Conservation (phyloP, 2,113 vertebrate genomes). For the Melanotaenia duboulayi region DNA sequence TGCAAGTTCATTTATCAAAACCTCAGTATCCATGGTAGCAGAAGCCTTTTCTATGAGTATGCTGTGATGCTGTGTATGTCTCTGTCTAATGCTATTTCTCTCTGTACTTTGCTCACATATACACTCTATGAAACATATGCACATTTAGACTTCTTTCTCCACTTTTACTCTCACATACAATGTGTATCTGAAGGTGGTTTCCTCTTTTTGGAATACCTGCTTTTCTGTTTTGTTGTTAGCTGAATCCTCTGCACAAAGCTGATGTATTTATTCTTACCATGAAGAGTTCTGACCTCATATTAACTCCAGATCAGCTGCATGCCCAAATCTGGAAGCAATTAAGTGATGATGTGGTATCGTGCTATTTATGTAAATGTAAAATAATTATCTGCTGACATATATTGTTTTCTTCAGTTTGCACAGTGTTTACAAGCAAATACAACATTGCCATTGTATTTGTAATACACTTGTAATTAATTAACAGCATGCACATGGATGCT, state of each 20-base stretch:
- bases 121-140: not conserved
- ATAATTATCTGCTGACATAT: not conserved
- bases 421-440: constrained; percentile 13
- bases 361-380: not conserved
- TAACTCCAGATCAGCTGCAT: not conserved
- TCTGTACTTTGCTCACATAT: constrained; percentile 13
- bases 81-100: constrained; percentile 48
- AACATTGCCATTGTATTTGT: constrained; percentile 16
- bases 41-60: constrained; percentile 44
- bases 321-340: not conserved
- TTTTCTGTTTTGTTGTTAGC: not conserved
- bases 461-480: not conserved
- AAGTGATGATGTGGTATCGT: not conserved
- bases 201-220: not conserved
- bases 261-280: not conserved
- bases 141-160: constrained; percentile 21
- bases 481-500: not conserved
- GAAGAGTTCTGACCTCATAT: not conserved
- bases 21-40: constrained; percentile 74
- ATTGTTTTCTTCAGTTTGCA: constrained; percentile 8
- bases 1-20: constrained; percentile 42
- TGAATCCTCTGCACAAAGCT: not conserved
- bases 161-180: not conserved
- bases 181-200: not conserved
- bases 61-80: constrained; percentile 17